Evolutionary conservation across 1,140 invertebrate genomes (phyloP).

Genomic region (Bombus terrestris): DNA sequence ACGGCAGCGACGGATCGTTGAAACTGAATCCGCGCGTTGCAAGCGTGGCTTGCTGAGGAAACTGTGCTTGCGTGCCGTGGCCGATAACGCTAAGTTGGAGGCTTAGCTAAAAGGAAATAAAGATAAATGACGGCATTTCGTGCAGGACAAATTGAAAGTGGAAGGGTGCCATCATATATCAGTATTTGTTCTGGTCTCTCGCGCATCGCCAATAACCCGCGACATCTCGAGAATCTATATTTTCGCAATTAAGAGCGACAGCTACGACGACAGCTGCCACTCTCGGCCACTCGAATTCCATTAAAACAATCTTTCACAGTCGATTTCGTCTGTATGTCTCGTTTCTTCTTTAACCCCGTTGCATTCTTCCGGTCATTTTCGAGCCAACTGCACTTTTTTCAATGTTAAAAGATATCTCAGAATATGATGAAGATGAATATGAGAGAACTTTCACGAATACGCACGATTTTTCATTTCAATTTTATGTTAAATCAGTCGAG

Average conservation of each 20-base stretch:
- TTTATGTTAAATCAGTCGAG: no score
- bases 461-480: no score
- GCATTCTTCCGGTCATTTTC: no score
- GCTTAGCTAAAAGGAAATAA: slow-evolving; percentile 67
- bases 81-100: slow-evolving; percentile 66
- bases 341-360: no score
- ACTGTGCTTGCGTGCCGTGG: slow-evolving; percentile 52
- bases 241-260: slow-evolving; percentile 52
- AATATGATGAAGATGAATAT: no score
- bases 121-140: slow-evolving; percentile 67
- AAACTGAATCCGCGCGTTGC: slow-evolving; percentile 56
- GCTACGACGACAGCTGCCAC: neutral
- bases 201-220: slow-evolving; percentile 40
- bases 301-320: neutral
- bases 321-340: neutral
- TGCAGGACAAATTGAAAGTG: slow-evolving; percentile 65
- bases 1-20: slow-evolving; percentile 27
- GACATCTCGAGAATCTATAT: slow-evolving; percentile 31
- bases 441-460: no score
- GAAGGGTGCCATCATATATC: slow-evolving; percentile 44
- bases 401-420: no score
- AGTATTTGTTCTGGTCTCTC: slow-evolving; percentile 45
- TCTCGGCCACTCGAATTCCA: slow-evolving; percentile 10
- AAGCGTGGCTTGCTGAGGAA: slow-evolving; percentile 39
- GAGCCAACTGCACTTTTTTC: no score